Evolutionary conservation across 2,113 vertebrate genomes (phyloP), one percentile per base, ranked within the genome.

Genomic region (Corynorhinus townsendii): DNA sequence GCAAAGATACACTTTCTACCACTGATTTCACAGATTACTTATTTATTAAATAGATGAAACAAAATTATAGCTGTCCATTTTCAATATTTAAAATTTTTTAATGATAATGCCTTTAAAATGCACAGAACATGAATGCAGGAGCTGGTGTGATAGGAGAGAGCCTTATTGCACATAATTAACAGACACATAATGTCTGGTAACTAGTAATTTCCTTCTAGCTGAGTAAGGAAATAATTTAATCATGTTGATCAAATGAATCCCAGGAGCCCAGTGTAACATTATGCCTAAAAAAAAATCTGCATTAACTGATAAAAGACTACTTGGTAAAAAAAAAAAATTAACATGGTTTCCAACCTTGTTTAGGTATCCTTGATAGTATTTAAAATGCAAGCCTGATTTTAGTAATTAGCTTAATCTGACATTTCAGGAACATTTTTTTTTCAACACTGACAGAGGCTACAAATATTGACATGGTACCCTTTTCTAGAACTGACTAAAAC

Each of bases 221-320:
- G 98, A 99, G 99, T 98, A 99, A 98, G 98, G 98, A 98, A 99
- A 99, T 99, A 99, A 99, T 99, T 99, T 98, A 99, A 99, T 99
- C 98, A 98, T 95, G 98, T 98, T 98, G 98, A 99, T 98, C 98
- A 98, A 99, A 99, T 99, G 98, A 99, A 99, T 99, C 98, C 99
- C 98, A 95, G 98, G 98, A 99, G 99, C 98, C 97, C 97, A 97
- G 98, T 73, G 96, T 98, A 98, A 99, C 98, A 98, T 99, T 98
- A 98, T 98, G 98, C 98, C 98, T 98, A 47, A 98, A 56, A 96
- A 84, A 86, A 97, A 98, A 98, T 98, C 98, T 98, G 96, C 98
- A 98, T 99, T 98, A 98, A 98, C 98, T 98, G 98, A 98, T 98
- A 98, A 98, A 98, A 99, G 98, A 98, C 98, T 98, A 98, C 96